Conservation (phyloP, 2,888 invertebrate species). For the Lycaena phlaeas region DNA sequence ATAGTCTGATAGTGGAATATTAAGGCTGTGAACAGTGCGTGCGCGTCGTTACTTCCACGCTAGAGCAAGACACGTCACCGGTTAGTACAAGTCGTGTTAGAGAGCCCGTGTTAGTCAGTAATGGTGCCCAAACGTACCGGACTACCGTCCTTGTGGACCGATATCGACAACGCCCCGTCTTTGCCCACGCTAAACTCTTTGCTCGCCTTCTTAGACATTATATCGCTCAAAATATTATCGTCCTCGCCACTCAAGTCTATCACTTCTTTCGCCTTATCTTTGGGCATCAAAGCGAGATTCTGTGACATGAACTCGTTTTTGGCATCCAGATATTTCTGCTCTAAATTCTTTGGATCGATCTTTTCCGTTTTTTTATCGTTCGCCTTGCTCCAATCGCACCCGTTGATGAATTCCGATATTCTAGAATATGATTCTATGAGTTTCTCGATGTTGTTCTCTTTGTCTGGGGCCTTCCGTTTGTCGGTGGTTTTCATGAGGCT, state of each 20-base stretch:
- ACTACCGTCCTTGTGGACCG: constrained; percentile 46
- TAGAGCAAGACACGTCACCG: not conserved
- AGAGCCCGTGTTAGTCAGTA: constrained; percentile 19
- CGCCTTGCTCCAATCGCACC: constrained; percentile 61
- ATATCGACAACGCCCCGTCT: constrained; percentile 60
- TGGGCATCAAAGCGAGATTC: constrained; percentile 58
- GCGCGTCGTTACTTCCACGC: too few relatives aligned
- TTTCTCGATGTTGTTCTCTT: constrained; percentile 53
- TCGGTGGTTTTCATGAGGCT: constrained; percentile 38
- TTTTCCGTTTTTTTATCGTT: constrained; percentile 35
- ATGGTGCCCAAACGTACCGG: constrained; percentile 46
- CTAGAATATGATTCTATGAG: constrained; percentile 61
- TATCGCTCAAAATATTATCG: constrained; percentile 41
- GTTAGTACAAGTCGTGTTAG: constrained; percentile 18
- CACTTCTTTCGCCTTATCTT: constrained; percentile 46
- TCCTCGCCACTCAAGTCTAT: constrained; percentile 60
- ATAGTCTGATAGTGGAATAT: too few relatives aligned
- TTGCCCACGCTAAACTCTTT: constrained; percentile 55
- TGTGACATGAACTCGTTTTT: constrained; percentile 67
- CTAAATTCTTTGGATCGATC: constrained; percentile 48
- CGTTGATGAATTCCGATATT: constrained; percentile 63
- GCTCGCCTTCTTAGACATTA: constrained; percentile 45
- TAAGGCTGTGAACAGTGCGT: too few relatives aligned
- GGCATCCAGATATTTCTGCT: constrained; percentile 59
- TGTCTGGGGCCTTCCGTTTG: constrained; percentile 34